Base-by-base conservation (phyloP, 1,140 invertebrate genomes). In the Apis dorsata region DNA sequence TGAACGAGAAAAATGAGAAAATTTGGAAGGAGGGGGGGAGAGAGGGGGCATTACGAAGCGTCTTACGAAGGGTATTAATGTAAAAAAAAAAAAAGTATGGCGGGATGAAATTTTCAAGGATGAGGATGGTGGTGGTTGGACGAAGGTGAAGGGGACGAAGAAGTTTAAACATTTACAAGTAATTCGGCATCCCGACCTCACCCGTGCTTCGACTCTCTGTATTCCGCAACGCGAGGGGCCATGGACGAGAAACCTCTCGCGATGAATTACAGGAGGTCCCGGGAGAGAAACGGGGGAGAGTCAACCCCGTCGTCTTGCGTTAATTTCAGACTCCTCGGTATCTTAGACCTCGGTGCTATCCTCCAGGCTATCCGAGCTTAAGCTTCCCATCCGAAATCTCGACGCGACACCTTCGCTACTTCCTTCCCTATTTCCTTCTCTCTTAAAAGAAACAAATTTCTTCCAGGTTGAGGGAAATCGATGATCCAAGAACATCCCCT, bases 211-310 rank as follows among this genome's bases (percentile, higher is more conserved):
- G 68, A 60, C 68, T 73, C 28, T 44, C 19, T 21, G 44, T 59
- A 17, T 28, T 81, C 51, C 68, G 74, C 62, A 21, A 19, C n/a
- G 34, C 65, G 53, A 74, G 69, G 75, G 55, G 72, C 74, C 85
- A 83, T 84, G 80, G 66, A 74, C 77, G 79, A 66, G 79, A 77
- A 81, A 81, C 80, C 80, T 81, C 81, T 83, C 77, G 80, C 81
- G 86, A 81, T 82, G 79, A 66, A 86, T 78, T 79, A 89, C 81
- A 74, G 70, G 63, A 83, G 73, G 76, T 81, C 86, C 84, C 79
- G 2, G 17, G 65, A 55, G 78, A 71, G 12, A n/a, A 57, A 57
- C 19, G 17, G 75, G 66, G 66, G 81, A 65, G 71, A 79, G 82
- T 79, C 76, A 78, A 81, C 66, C 75, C 71, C 79, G 79, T 80